Conservation (phyloP, 2,888 invertebrate species). For the Dasypogon diadema region DNA sequence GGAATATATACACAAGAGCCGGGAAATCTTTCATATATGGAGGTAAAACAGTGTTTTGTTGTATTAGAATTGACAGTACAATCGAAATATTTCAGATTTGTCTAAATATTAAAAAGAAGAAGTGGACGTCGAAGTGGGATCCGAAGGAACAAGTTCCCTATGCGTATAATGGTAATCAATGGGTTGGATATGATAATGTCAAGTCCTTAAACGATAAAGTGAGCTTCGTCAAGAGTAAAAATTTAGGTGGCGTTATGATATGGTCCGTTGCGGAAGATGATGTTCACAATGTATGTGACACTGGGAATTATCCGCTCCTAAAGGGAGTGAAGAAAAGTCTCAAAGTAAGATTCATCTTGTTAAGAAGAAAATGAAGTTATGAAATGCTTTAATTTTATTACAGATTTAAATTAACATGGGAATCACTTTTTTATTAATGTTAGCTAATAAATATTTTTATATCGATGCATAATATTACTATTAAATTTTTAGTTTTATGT, state of each 20-base stretch:
- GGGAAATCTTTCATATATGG: slow-evolving; percentile 72
- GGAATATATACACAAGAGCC: slow-evolving; percentile 70
- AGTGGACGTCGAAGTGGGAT: slow-evolving; percentile 63
- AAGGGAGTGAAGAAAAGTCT: slow-evolving; percentile 51
- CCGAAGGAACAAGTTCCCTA: slow-evolving; percentile 64
- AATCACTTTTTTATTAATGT: no score
- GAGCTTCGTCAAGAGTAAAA: slow-evolving; percentile 61
- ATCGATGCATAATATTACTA: no score
- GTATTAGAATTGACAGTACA: no score
- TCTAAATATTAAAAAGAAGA: slow-evolving; percentile 56
- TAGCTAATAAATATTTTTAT: no score
- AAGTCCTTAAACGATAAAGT: slow-evolving; percentile 66
- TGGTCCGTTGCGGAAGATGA: slow-evolving; percentile 76
- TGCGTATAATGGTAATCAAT: slow-evolving; percentile 64
- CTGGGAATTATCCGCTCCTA: slow-evolving; percentile 69
- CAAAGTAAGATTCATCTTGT: background rate
- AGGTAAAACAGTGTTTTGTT: slow-evolving; percentile 63
- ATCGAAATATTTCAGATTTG: slow-evolving; percentile 51
- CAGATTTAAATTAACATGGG: no score
- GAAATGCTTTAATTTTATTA: no score
- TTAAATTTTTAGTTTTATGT: no score
- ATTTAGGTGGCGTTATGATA: slow-evolving; percentile 73
- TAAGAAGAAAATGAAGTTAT: no score
- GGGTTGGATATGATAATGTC: slow-evolving; percentile 68
- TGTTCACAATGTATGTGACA: slow-evolving; percentile 69